Evolutionary conservation across 1,140 invertebrate genomes (phyloP), one percentile per base, ranked within the genome.

Genomic region (Idris sp.): DNA sequence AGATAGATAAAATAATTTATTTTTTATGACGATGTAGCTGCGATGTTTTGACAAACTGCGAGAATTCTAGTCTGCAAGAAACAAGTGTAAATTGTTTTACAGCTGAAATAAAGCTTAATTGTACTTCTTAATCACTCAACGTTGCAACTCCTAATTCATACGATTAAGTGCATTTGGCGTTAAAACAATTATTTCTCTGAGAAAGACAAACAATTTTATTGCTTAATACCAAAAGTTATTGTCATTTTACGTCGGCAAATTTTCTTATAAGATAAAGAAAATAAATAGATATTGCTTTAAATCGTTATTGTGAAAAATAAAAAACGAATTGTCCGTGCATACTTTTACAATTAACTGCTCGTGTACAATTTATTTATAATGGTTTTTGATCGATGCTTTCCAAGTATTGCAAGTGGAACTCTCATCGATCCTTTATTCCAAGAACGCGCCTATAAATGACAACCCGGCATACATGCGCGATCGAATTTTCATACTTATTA

Each of bases 361-460:
- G n/a, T n/a, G n/a, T n/a, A 43, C 19, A 4, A 59, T 69, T 54
- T 61, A 71, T 61, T 54, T 71, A 46, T 71, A 36, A 72, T 72
- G 43, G 33, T 54, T 65, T 73, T 51, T 61, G 54, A 74, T 74
- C 71, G 61, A 67, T 74, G 53, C 16, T 9, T 74, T 74, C 71
- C 56, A 56, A 25, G 71, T 67, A 74, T 49, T 22, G 48, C 28
- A 74, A 74, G 54, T 74, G 40, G 71, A 62, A 62, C 71, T 74
- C 54, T n/a, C n/a, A 74, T 74, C 62, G 71, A 74, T 74, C 56
- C 48, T 35, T 22, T 36, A 8, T 74, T 62, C 71, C 54, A 33
- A 62, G 56, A 74, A 67, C 19, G 61, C 61, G 62, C 71, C 71
- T 74, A 67, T 67, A 67, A 74, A 74, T 67, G 71, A 74, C 48